These are phyloP conservation scores for Tricholaema leucomelas DNA, from an alignment of 2,113 vertebrate species.

Conservation along the genomic window DNA sequence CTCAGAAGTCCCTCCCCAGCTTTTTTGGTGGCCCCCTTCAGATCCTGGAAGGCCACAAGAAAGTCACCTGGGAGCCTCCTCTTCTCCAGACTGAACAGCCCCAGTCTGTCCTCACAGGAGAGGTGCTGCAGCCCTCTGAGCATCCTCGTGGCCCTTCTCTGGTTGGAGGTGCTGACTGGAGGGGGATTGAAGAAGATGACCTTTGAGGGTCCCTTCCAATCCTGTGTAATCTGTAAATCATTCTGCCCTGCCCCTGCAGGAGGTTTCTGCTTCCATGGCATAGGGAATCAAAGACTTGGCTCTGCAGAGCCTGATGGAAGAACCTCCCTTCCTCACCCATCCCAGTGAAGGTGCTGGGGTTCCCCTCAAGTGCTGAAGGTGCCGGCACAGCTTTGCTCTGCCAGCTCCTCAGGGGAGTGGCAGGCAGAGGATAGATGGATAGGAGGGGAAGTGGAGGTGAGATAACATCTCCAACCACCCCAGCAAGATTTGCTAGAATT, in stretches of 20 bases:
- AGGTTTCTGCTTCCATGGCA: not conserved
- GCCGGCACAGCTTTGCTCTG: not conserved
- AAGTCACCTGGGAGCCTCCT: too few species aligned
- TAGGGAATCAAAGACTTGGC: not conserved
- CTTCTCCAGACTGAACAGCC: too few species aligned
- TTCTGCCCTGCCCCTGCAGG: not conserved
- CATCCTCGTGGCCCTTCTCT: too few species aligned
- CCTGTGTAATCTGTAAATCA: too few species aligned
- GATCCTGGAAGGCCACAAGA: too few species aligned
- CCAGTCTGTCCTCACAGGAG: too few species aligned
- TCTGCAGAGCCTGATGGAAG: not conserved
- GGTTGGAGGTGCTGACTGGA: too few species aligned
- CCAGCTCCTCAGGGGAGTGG: not conserved
- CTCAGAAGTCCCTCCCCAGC: too few species aligned
- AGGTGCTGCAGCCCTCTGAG: too few species aligned
- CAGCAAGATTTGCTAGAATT: not conserved
- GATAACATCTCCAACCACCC: conserved; percentile 1
- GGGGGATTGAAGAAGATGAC: too few species aligned
- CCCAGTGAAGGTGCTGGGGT: not conserved
- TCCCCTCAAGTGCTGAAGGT: not conserved
- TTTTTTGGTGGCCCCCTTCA: too few species aligned
- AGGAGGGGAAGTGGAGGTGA: not conserved
- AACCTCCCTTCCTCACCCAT: not conserved
- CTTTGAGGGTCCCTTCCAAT: too few species aligned
- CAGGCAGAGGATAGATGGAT: not conserved